Evolutionary conservation across 2,888 invertebrate species (phyloP).

Genomic region (Dione vanillae): DNA sequence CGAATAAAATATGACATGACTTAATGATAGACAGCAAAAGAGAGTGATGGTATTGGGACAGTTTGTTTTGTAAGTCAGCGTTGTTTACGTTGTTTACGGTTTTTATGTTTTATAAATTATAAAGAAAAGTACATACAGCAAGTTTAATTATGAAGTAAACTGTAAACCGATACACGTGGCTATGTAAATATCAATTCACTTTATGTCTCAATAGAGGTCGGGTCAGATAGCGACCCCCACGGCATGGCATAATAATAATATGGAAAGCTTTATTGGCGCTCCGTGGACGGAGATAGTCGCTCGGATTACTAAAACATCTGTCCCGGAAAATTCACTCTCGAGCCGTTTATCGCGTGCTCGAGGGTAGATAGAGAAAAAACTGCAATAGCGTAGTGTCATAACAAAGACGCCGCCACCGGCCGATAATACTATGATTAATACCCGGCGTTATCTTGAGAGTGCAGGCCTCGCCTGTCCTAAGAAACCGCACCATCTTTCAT

Average conservation of each 20-base stretch:
- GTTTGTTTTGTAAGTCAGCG: not conserved
- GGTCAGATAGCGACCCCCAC: slow-evolving; percentile 39
- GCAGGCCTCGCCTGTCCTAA: slow-evolving; percentile 73
- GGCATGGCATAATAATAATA: slow-evolving; percentile 62
- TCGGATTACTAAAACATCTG: slow-evolving; percentile 81
- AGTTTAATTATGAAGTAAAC: not conserved
- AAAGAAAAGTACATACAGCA: not conserved
- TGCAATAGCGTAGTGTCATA: slow-evolving; percentile 84
- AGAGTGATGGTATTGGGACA: slow-evolving; percentile 45
- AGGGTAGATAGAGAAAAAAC: slow-evolving; percentile 81
- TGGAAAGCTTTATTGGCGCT: slow-evolving; percentile 71
- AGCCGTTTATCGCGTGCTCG: slow-evolving; percentile 71
- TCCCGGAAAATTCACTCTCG: slow-evolving; percentile 83
- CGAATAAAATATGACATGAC: slow-evolving; percentile 48
- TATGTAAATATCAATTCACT: slow-evolving; percentile 40
- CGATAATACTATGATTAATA: slow-evolving; percentile 85
- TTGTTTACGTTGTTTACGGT: not conserved
- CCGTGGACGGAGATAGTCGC: slow-evolving; percentile 52
- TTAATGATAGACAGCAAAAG: slow-evolving; percentile 45
- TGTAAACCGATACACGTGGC: not conserved
- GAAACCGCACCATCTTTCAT: slow-evolving; percentile 52
- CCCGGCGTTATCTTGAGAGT: slow-evolving; percentile 81
- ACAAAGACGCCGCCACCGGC: slow-evolving; percentile 79
- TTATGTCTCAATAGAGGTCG: slow-evolving; percentile 51
- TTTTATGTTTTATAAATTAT: not conserved